These are phyloP conservation scores for Pseudorectes ferrugineus DNA, from an alignment of 2,113 vertebrate species.

Conservation along the genomic window DNA sequence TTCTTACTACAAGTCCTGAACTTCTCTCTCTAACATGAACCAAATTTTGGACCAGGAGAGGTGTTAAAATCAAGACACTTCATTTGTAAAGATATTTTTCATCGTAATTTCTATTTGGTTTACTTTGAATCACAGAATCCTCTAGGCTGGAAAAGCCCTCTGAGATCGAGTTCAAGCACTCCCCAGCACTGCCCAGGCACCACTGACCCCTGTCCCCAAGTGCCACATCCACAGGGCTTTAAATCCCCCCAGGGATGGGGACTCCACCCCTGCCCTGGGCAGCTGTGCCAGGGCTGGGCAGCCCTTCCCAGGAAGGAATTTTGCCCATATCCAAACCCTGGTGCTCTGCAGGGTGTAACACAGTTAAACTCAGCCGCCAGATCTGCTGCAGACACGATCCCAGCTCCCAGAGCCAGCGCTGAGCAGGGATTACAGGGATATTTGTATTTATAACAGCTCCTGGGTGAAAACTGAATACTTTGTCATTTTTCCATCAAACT, in stretches of 20 bases:
- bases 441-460: background rate
- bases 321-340: rapidly evolving
- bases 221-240: background rate
- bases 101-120: rapidly evolving
- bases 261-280: no score
- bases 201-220: rapidly evolving
- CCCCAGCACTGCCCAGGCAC: background rate
- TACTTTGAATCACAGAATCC: background rate
- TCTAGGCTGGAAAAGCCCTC: background rate
- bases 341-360: background rate
- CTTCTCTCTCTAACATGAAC: background rate
- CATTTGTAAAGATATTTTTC: background rate
- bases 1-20: background rate
- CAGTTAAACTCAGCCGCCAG: background rate
- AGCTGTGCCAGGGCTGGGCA: background rate
- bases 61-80: background rate
- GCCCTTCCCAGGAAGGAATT: rapidly evolving
- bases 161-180: rapidly evolving
- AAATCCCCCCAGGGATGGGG: rapidly evolving
- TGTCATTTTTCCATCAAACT: background rate
- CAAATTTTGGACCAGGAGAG: background rate
- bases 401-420: background rate
- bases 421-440: background rate
- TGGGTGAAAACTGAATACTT: background rate
- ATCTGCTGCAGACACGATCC: rapidly evolving